phyloP scores from a whole-genome alignment of 2,113 vertebrate species.

The Pipa parva region DNA sequence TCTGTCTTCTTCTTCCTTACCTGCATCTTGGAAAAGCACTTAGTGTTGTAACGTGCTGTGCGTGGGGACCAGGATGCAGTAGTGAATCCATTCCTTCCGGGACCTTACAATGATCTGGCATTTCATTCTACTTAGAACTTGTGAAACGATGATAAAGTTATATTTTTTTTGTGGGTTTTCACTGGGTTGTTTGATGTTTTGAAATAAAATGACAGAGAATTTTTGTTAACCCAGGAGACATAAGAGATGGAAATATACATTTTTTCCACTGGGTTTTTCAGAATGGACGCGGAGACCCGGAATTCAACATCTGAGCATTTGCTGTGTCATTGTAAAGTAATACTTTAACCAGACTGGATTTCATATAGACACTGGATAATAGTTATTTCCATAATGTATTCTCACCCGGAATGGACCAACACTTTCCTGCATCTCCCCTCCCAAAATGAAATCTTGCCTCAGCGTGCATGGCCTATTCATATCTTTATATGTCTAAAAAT shows the following conservation, averaged over 20 bases:
- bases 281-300: background rate
- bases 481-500: slow-evolving; percentile 31
- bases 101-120: slow-evolving; percentile 32
- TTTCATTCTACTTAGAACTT: slow-evolving; percentile 15
- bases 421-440: slow-evolving; percentile 33
- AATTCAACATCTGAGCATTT: background rate
- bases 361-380: slow-evolving; percentile 9
- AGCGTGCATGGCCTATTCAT: slow-evolving; percentile 36
- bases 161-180: slow-evolving; percentile 4
- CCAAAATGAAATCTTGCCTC: slow-evolving; percentile 25
- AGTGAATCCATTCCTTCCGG: slow-evolving; percentile 38
- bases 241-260: slow-evolving; percentile 3
- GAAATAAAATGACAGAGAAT: background rate
- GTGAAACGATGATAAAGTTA: slow-evolving; percentile 24
- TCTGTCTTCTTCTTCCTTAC: background rate
- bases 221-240: background rate
- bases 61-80: slow-evolving; percentile 36
- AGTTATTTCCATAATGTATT: slow-evolving; percentile 8
- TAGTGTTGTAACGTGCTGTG: slow-evolving; percentile 38
- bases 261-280: background rate
- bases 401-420: slow-evolving; percentile 27
- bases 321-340: background rate
- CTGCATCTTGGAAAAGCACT: slow-evolving; percentile 38
- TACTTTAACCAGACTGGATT: slow-evolving; percentile 24
- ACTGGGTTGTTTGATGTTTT: slow-evolving; percentile 9